Base-by-base conservation (phyloP, 2,888 invertebrate species). In the Trichopria drosophilae region DNA sequence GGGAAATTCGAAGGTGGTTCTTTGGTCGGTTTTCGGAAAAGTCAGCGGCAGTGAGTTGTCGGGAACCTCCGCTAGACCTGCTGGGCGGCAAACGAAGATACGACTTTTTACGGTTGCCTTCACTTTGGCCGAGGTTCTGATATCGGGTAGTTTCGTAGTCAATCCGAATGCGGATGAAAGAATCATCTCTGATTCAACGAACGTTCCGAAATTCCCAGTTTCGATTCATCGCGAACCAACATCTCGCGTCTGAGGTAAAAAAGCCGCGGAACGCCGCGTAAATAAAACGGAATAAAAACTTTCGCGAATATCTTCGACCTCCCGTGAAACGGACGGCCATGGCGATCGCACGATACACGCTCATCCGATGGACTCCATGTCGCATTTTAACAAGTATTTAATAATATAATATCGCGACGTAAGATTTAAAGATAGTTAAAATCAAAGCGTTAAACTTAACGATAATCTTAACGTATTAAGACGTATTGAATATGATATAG, bases 91-190 rank as follows among this genome's bases (percentile, higher is more conserved):
- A 6, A 13, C 18, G n/a, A 10, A 6, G 5, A 6, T 20, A 22
- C 24, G 29, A 46, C 36, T 24, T 26, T 26, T 23, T 18, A 16
- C 4, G 42, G 41, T 36, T 61, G 59, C 63, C 69, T 66, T 67
- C 60, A 71, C 73, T 74, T 73, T 73, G 70, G 73, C 74, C 69
- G 73, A 67, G 74, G 73, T 73, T 73, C 72, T 65, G 69, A 64
- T 6, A 23, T 32, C n/a, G n/a, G n/a, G n/a, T n/a, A n/a, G n/a
- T n/a, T n/a, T n/a, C n/a, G n/a, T n/a, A n/a, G n/a, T n/a, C n/a
- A n/a, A n/a, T 19, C 7, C 23, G 9, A 26, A 10, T 10, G 26
- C 9, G n/a, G n/a, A 26, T 26, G 26, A 10, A 12, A 10, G 26
- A 9, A 26, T 26, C 9, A 12, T 10, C 9, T 26, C 26, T 9